phyloP scores from a whole-genome alignment of 2,888 invertebrate species.

The Choreutis nemorana region DNA sequence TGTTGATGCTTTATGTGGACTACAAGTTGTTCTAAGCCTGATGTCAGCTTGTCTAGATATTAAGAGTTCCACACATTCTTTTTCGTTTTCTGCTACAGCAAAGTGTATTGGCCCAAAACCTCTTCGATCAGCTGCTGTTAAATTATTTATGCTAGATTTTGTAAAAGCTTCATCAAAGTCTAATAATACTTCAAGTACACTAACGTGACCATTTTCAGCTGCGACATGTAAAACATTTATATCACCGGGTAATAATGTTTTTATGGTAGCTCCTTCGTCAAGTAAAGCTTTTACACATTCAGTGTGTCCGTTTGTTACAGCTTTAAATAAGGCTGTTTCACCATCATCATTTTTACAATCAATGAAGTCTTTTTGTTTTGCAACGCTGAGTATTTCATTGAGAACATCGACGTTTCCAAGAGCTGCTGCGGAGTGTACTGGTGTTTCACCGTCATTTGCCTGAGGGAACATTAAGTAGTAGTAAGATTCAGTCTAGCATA shows the following conservation, averaged over 20 bases:
- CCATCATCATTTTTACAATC: constrained; percentile 52
- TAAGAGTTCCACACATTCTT: constrained; percentile 48
- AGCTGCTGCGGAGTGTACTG: constrained; percentile 62
- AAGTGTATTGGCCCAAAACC: constrained; percentile 61
- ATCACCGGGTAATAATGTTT: constrained; percentile 42
- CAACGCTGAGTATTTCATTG: constrained; percentile 54
- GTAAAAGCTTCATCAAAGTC: constrained; percentile 40
- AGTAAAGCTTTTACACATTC: constrained; percentile 51
- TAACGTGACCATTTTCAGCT: constrained; percentile 58
- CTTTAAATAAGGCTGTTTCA: constrained; percentile 57
- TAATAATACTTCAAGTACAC: constrained; percentile 61
- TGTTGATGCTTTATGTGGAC: constrained; percentile 44
- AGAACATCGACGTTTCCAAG: constrained; percentile 54
- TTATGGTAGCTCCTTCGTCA: constrained; percentile 49
- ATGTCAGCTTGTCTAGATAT: constrained; percentile 51
- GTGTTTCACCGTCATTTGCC: constrained; percentile 59
- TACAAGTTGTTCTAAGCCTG: constrained; percentile 41
- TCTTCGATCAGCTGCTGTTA: constrained; percentile 37
- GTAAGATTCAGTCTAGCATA: too few species aligned
- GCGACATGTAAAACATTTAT: constrained; percentile 69
- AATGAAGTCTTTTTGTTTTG: constrained; percentile 51
- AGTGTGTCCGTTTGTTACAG: constrained; percentile 40
- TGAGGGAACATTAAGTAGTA: too few species aligned
- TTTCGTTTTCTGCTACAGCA: constrained; percentile 61
- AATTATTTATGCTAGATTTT: constrained; percentile 27